phyloP scores from a whole-genome alignment of 2,797 vertebrate species.

The Cyclura pinguis region DNA sequence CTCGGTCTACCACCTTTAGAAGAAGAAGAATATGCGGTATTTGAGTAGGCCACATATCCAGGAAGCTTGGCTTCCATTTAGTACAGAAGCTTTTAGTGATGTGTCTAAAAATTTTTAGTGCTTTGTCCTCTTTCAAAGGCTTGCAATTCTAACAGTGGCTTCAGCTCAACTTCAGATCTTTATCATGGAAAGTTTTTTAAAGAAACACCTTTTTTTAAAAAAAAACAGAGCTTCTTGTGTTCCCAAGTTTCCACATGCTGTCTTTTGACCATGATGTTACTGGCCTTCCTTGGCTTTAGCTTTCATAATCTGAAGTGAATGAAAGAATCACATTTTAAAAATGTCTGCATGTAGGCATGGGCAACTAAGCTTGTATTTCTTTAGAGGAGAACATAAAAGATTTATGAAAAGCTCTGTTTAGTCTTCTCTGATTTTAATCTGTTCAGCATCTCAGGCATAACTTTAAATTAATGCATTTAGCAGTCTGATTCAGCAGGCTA shows the following conservation, averaged over 20 bases:
- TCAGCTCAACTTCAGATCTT: not conserved
- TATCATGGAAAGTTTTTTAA: not conserved
- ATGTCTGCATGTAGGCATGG: not conserved
- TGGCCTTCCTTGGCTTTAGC: not conserved
- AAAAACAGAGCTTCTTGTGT: not conserved
- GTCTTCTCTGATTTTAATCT: not conserved
- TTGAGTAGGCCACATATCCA: no score
- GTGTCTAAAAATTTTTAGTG: not conserved
- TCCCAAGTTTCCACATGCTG: not conserved
- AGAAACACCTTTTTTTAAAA: not conserved
- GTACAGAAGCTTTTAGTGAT: not conserved
- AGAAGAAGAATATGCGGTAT: no score
- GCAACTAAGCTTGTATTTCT: not conserved
- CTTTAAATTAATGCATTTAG: constrained; percentile 25
- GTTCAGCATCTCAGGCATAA: constrained; percentile 43
- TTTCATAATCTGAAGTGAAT: constrained; percentile 13
- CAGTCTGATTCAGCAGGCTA: not conserved
- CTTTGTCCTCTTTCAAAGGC: not conserved
- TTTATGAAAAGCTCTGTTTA: constrained; percentile 20
- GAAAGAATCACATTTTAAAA: not conserved
- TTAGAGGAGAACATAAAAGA: not conserved
- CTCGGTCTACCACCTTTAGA: no score
- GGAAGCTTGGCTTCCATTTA: not conserved
- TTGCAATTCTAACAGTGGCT: not conserved
- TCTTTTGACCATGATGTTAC: not conserved